A percentile compares a stretch with the other conserved stretches of the same genome.
Evolutionary conservation across 2,888 invertebrate species (phyloP).

Genomic region (Microctonus hyperodae): DNA sequence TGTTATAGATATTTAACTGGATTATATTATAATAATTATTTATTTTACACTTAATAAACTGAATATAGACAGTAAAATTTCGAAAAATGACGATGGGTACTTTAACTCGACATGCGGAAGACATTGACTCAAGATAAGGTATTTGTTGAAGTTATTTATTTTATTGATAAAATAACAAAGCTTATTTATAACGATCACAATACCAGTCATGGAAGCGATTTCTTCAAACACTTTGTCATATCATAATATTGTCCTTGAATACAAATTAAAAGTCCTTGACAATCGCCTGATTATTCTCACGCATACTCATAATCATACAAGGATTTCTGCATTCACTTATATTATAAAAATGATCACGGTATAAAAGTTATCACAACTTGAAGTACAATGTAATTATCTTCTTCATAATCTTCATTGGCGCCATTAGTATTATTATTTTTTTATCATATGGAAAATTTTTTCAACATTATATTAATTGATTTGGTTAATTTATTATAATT

Average conservation of each 20-base stretch:
- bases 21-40: too few relatives aligned
- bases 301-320: neutral
- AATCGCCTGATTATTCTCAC: constrained; percentile 16
- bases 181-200: neutral
- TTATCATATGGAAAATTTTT: constrained; percentile 15
- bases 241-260: constrained; percentile 4
- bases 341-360: neutral
- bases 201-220: neutral
- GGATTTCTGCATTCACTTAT: constrained; percentile 13
- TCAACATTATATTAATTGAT: neutral
- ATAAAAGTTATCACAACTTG: neutral
- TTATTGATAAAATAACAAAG: neutral
- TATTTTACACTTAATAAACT: too few relatives aligned
- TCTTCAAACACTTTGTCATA: neutral
- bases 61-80: too few relatives aligned
- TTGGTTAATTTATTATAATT: neutral
- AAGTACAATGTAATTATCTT: constrained; percentile 3
- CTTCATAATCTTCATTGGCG: constrained; percentile 19
- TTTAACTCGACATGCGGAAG: too few relatives aligned
- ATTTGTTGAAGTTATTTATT: too few relatives aligned
- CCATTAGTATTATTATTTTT: constrained; percentile 22
- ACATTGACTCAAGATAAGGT: neutral
- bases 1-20: too few relatives aligned
- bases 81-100: too few relatives aligned
- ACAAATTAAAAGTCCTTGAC: constrained; percentile 9